These are phyloP conservation scores for Threskiornis aethiopicus DNA, from an alignment of 2,797 vertebrate genomes.

Conservation along the genomic window DNA sequence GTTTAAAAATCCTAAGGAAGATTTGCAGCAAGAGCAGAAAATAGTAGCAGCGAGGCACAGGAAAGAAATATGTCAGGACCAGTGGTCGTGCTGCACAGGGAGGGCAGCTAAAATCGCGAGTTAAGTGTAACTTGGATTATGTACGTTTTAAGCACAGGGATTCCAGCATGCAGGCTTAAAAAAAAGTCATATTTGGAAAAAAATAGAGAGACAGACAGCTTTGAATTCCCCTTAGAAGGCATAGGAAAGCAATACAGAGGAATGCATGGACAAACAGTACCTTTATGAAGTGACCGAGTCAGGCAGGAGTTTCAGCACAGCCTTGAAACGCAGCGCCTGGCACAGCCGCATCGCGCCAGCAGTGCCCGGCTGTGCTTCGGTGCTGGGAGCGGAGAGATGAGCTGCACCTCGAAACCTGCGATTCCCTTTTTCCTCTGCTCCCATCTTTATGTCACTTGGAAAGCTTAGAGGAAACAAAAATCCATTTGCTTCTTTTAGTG, in stretches of 20 bases:
- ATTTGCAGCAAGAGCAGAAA: background rate
- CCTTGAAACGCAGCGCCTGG: background rate
- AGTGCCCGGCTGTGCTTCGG: background rate
- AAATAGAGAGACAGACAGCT: background rate
- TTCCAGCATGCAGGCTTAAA: background rate
- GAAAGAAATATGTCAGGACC: background rate
- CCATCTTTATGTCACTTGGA: background rate
- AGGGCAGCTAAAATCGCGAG: background rate
- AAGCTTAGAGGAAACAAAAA: background rate
- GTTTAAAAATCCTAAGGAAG: background rate
- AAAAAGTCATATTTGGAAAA: background rate
- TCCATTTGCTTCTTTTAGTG: background rate
- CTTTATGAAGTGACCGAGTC: background rate
- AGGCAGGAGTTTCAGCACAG: background rate
- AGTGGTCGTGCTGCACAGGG: background rate
- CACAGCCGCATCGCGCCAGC: fast-evolving
- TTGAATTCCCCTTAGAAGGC: background rate
- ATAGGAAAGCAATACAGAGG: background rate
- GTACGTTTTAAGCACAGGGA: background rate
- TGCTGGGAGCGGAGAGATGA: background rate
- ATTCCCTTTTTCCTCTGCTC: background rate
- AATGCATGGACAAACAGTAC: background rate
- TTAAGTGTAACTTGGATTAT: background rate
- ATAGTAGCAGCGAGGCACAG: background rate
- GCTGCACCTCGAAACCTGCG: background rate